phyloP scores from a whole-genome alignment of 2,797 vertebrate species.

The Macropodus opercularis region DNA sequence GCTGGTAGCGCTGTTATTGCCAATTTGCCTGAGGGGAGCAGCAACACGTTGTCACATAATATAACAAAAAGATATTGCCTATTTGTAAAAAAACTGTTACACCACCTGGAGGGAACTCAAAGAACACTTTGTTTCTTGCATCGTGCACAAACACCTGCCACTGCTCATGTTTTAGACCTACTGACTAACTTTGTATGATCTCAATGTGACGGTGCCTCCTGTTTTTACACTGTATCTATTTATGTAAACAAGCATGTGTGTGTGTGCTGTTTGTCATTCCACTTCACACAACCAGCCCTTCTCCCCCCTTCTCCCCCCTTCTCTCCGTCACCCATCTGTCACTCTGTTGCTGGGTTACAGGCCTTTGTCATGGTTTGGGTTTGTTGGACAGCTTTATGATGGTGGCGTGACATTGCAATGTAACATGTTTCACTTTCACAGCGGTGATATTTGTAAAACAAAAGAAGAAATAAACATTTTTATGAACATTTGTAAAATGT shows the following conservation, averaged over 20 bases:
- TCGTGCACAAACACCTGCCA: slow-evolving; percentile 9
- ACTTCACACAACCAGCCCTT: slow-evolving; percentile 43
- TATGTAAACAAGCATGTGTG: slow-evolving; percentile 68
- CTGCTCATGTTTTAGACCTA: slow-evolving; percentile 51
- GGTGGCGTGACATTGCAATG: slow-evolving; percentile 56
- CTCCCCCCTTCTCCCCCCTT: not conserved
- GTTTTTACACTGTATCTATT: slow-evolving; percentile 80
- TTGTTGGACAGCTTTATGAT: slow-evolving; percentile 33
- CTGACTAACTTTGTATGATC: slow-evolving; percentile 63
- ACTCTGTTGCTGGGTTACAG: slow-evolving; percentile 53
- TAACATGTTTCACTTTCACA: slow-evolving; percentile 59
- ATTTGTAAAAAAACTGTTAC: slow-evolving; percentile 15
- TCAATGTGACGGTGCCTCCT: slow-evolving; percentile 74
- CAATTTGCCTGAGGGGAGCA: slow-evolving; percentile 7
- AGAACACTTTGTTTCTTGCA: slow-evolving; percentile 11
- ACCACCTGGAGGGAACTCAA: not conserved
- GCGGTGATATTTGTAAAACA: slow-evolving; percentile 69
- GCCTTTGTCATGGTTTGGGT: slow-evolving; percentile 23
- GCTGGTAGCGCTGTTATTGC: slow-evolving; percentile 22
- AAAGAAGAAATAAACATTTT: slow-evolving; percentile 75
- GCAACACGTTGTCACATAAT: slow-evolving; percentile 3
- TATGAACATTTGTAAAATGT: slow-evolving; percentile 71
- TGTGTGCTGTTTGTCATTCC: slow-evolving; percentile 58
- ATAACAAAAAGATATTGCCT: not conserved
- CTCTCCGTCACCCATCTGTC: slow-evolving; percentile 43